Conservation (phyloP, 2,888 invertebrate species). For the Drosophila austrosaltans region DNA sequence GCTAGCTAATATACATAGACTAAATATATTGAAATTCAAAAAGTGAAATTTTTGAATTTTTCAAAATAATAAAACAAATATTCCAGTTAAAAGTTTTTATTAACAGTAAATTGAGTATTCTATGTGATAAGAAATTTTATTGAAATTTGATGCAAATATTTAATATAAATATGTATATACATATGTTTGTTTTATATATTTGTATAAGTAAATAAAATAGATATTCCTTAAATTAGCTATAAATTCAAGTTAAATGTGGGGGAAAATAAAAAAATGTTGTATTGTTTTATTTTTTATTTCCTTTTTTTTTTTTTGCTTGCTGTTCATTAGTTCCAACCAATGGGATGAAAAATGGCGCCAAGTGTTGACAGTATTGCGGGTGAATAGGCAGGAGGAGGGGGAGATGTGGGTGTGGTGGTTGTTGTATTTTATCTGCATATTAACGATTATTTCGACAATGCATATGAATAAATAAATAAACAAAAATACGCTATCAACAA, state of each 20-base stretch:
- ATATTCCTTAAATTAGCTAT: not conserved
- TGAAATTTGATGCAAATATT: too few relatives aligned
- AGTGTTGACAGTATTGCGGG: constrained; percentile 43
- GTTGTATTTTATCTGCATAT: constrained; percentile 68
- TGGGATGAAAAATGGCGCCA: constrained; percentile 54
- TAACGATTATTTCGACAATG: constrained; percentile 76
- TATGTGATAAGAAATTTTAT: too few relatives aligned
- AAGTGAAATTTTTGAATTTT: too few relatives aligned
- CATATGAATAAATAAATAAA: constrained; percentile 77
- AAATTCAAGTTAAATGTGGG: constrained; percentile 18
- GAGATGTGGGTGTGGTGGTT: constrained; percentile 14
- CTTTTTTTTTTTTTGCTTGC: not conserved
- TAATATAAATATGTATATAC: too few relatives aligned
- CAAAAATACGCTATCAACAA: constrained; percentile 72
- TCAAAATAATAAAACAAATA: too few relatives aligned
- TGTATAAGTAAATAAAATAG: too few relatives aligned
- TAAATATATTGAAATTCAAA: too few relatives aligned
- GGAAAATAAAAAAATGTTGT: constrained; percentile 31
- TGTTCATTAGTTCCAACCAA: constrained; percentile 44
- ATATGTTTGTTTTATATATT: too few relatives aligned
- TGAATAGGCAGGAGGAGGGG: constrained; percentile 21
- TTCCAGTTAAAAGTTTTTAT: too few relatives aligned
- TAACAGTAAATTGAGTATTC: too few relatives aligned
- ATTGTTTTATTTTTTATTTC: not conserved
- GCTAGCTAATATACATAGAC: too few relatives aligned